Conservation (phyloP, 2,113 vertebrate genomes). For the Cnemophilus loriae region DNA sequence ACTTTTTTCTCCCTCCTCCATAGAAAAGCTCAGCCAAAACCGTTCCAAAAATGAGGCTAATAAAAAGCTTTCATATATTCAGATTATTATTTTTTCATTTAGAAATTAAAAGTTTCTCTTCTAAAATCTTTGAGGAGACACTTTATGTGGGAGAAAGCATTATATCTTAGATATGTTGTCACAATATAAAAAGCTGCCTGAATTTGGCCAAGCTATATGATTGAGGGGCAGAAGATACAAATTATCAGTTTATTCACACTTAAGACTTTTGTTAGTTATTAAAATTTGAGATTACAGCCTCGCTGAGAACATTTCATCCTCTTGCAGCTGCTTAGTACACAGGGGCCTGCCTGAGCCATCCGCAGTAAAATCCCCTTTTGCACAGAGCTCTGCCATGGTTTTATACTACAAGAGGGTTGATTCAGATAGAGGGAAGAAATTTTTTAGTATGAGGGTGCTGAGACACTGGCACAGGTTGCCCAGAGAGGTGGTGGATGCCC, state of each 20-base stretch:
- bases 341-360: neutral
- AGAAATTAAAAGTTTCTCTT: neutral
- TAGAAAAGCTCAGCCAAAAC: neutral
- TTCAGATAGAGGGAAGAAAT: neutral
- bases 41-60: neutral
- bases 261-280: neutral
- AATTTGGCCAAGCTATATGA: neutral
- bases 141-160: neutral
- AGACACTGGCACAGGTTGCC: neutral
- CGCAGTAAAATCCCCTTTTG: accelerated
- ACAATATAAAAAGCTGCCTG: neutral
- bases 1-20: neutral
- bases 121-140: neutral
- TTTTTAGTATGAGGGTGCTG: neutral
- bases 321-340: neutral
- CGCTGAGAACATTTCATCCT: neutral
- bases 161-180: neutral
- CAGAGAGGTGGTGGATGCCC: neutral
- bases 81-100: neutral
- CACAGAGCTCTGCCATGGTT: neutral
- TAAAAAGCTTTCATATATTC: neutral
- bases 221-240: neutral
- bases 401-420: neutral
- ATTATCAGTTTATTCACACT: neutral
- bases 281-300: neutral